Evolutionary conservation across 2,113 vertebrate species (phyloP).

Genomic region (Agapornis roseicollis): DNA sequence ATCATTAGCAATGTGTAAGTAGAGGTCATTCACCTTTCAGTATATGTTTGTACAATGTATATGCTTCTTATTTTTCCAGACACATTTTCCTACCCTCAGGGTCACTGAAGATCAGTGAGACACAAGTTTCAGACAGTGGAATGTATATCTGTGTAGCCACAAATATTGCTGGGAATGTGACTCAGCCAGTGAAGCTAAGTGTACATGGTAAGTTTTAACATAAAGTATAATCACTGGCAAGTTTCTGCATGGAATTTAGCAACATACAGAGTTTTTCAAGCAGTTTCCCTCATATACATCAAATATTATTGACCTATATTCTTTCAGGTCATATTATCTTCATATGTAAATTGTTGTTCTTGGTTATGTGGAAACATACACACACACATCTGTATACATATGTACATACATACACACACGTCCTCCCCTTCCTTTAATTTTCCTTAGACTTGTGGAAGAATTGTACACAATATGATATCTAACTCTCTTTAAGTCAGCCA

Average conservation of each 20-base stretch:
- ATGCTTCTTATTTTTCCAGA: slow-evolving; percentile 74
- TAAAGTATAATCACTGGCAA: background rate
- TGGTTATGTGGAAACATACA: background rate
- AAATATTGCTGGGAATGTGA: slow-evolving; percentile 95
- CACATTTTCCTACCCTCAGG: slow-evolving; percentile 89
- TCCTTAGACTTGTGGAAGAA: background rate
- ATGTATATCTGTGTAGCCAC: slow-evolving; percentile 90
- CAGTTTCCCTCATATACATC: background rate
- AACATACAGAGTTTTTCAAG: background rate
- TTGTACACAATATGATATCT: background rate
- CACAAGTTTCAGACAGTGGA: slow-evolving; percentile 86
- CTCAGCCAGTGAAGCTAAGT: slow-evolving; percentile 81
- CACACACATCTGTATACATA: too few relatives aligned
- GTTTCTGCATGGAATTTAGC: background rate
- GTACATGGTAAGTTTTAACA: slow-evolving; percentile 82
- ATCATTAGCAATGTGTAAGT: background rate
- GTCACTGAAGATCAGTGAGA: slow-evolving; percentile 89
- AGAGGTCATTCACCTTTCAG: background rate
- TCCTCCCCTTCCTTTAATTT: background rate
- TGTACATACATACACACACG: background rate
- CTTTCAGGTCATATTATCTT: background rate
- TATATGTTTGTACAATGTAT: background rate
- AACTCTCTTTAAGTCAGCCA: background rate
- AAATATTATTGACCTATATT: background rate
- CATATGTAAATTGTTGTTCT: background rate